Percentiles rank a stretch among this genome's conserved stretches.
Evolutionary conservation across 2,888 invertebrate genomes (phyloP).

Genomic region (Nymphalis c-album): DNA sequence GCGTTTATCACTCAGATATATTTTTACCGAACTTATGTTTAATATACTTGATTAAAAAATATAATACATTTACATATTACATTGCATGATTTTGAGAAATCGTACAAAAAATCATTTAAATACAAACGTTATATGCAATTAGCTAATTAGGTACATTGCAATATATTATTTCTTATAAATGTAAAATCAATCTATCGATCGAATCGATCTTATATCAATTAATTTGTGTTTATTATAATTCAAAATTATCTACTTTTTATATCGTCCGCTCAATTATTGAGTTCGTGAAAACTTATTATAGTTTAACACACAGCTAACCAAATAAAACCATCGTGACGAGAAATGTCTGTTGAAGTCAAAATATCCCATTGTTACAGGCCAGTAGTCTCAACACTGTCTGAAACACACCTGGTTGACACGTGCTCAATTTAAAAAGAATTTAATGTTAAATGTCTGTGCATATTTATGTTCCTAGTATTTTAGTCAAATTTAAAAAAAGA

Average conservation of each 20-base stretch:
- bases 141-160: too few relatives aligned
- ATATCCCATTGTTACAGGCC: constrained; percentile 64
- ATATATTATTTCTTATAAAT: too few relatives aligned
- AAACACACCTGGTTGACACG: constrained; percentile 63
- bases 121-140: too few relatives aligned
- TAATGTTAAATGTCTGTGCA: not conserved
- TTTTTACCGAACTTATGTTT: constrained; percentile 8
- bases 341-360: constrained; percentile 63
- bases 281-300: not conserved
- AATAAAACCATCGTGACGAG: constrained; percentile 27
- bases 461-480: not conserved
- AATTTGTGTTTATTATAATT: too few relatives aligned
- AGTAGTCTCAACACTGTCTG: constrained; percentile 63
- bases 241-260: too few relatives aligned
- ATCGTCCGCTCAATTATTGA: too few relatives aligned
- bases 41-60: too few relatives aligned
- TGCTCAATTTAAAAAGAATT: constrained; percentile 38
- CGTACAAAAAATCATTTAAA: too few relatives aligned
- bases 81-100: too few relatives aligned
- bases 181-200: too few relatives aligned
- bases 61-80: too few relatives aligned
- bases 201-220: too few relatives aligned
- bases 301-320: constrained; percentile 11
- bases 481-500: not conserved
- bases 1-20: not conserved